Base-by-base conservation (phyloP, 2,113 vertebrate genomes). In the Gymnocephalus cernua region DNA sequence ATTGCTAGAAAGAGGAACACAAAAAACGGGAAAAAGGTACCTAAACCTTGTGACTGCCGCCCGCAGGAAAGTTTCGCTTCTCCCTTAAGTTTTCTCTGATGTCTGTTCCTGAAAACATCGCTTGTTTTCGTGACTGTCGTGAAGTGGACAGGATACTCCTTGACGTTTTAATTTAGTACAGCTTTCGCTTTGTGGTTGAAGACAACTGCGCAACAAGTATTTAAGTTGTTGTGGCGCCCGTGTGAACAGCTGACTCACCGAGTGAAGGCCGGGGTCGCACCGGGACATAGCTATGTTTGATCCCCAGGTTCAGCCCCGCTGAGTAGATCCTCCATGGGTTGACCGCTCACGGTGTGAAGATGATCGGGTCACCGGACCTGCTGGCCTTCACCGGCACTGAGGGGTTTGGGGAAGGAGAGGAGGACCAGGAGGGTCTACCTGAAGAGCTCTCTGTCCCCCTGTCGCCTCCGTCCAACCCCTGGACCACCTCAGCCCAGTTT, bases 301-400 rank as follows among this genome's bases (percentile, higher is more conserved):
- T 18, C 73, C 18, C 1, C 48, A 19, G 16, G 47, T 6, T 63
- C 29, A 29, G n/a, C 6, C 27, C 27, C 56, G 25, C 19, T 1
- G 50, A 47, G 44, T 8, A 51, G 65, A 50, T 38, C 53, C 80
- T 74, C 71, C 64, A 63, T 54, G 69, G 73, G 50, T 65, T 62
- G 69, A 85, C 8, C 35, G 29, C 1, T 8, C 45, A 19, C 63
- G 9, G 48, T 1, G 35, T 23, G 45, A 96, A 93, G 87, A 99
- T 99, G 98, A 99, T 99, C 90, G 96, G 97, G 58, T 97, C 98
- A 82, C 98, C 98, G 88, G 98, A 99, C 80, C 93, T 99, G 91
- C 93, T 99, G 93, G 97, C 97, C 58, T 98, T 99, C 88, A 97
- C 97, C 69, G 93, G 93, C 86, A 94, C 96, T 12, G 95, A 96